phyloP scores from a whole-genome alignment of 2,113 vertebrate genomes.

The Azemiops feae region DNA sequence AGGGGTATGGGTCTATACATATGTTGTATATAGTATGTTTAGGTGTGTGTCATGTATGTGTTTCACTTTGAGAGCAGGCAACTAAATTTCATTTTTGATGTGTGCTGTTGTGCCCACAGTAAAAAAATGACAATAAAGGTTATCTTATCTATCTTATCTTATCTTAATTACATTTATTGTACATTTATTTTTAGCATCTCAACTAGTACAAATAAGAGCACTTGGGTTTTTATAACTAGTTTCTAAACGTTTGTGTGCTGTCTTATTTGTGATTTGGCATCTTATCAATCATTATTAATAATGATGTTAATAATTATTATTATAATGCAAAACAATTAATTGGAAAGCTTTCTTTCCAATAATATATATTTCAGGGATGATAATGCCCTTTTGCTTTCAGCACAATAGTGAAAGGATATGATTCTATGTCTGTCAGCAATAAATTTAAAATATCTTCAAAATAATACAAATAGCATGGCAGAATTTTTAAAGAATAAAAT shows the following conservation, averaged over 20 bases:
- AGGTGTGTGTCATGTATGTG: no score
- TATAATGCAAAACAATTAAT: background rate
- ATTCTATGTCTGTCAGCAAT: background rate
- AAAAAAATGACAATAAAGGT: no score
- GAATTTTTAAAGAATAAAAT: no score
- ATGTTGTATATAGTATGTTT: no score
- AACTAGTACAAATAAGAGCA: background rate
- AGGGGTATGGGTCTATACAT: no score
- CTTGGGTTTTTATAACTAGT: background rate
- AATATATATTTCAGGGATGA: background rate
- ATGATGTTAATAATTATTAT: background rate
- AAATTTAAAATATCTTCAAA: no score
- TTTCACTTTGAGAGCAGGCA: no score
- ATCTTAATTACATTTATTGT: background rate
- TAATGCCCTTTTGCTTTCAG: background rate
- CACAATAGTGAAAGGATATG: background rate
- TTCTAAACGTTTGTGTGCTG: background rate
- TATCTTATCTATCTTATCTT: no score
- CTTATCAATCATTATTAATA: background rate
- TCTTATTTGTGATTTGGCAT: background rate
- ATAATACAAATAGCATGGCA: no score
- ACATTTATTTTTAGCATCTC: background rate
- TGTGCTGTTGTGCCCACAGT: no score
- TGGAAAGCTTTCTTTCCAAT: background rate
- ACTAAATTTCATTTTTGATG: no score